Evolutionary conservation across 1,140 invertebrate species (phyloP), one percentile per base, ranked within the genome.

Genomic region (Vanessa atalanta): DNA sequence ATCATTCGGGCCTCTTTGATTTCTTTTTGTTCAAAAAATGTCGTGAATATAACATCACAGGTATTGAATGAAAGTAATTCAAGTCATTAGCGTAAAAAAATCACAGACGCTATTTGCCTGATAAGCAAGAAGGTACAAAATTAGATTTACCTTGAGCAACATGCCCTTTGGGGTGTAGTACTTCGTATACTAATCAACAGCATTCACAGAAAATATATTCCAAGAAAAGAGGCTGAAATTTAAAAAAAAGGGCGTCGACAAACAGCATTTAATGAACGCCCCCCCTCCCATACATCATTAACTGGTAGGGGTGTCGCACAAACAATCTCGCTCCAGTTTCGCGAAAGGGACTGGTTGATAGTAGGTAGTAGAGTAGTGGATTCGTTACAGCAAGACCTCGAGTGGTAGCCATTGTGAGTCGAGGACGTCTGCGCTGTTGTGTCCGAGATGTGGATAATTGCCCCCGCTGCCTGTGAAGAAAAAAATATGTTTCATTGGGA

Each of bases 371-470:
- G 88, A 84, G 82, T 87, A 84, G 88, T 87, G 86, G 85, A 89
- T 90, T 91, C 89, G 90, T 92, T 91, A 92, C 87, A 88, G 87
- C 83, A 86, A 84, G 82, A 86, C 82, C 83, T 89, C 84, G 85
- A 92, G 90, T 87, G 88, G 78, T 79, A 79, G 75, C 87, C 83
- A 91, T 92, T 91, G 88, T 91, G 88, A 86, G 71, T 89, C 78
- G 84, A 91, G 89, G 75, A 87, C 87, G 87, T 88, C 87, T 88
- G 85, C 83, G 81, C 84, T 79, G 88, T 89, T 89, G 85, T 90
- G 88, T 90, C 88, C 88, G 88, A 90, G 87, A 90, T 88, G 86
- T 85, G 82, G 84, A 86, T 91, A 92, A 92, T 91, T 92, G 90
- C 89, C 87, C 85, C 83, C 77, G 84, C 83, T 82, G 80, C 77